Base-by-base conservation (phyloP, 2,888 invertebrate species). In the Diachrysia chrysitis region DNA sequence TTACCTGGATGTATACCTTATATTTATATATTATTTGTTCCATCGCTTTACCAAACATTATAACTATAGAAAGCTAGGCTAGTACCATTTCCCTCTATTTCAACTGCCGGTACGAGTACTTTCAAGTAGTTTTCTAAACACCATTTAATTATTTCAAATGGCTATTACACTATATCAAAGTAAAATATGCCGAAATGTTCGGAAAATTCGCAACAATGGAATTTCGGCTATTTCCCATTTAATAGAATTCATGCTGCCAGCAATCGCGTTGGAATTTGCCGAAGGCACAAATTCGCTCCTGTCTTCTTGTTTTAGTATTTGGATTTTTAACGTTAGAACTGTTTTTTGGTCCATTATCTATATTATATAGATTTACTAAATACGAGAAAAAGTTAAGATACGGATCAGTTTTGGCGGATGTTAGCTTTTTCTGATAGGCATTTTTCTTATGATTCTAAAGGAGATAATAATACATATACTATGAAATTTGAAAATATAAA, bases 241-340 rank as follows among this genome's bases (percentile, higher is more conserved):
- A 82, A 83, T 76, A 78, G 81, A 78, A 82, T 82, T 80, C 83
- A 82, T 78, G 78, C 73, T 75, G 81, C 71, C 78, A 83, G 73
- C 71, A 73, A 68, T 71, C 79, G 81, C 71, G 74, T 71, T 53
- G 83, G 83, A 83, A 82, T 82, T 78, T 66, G 48, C 55, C 73
- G 66, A 78, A 78, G 78, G 76, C 76, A 69, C 74, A 71, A 82
- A 74, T 74, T 74, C 67, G 25, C 61, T 72, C 58, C 68, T 67
- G 60, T 66, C 63, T 66, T 53, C 62, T 70, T 60, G 61, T 56
- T 67, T 58, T 60, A 70, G 61, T 54, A 59, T 73, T 69, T 67
- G 35, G 46, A 63, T 76, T 67, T 73, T 72, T 70, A 56, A 72
- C 29, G 17, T 64, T 35, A 53, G 21, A 80, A 63, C 60, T 67